Evolutionary conservation across 2,113 vertebrate genomes (phyloP), one percentile per base, ranked within the genome.

Genomic region (Spea bombifrons): DNA sequence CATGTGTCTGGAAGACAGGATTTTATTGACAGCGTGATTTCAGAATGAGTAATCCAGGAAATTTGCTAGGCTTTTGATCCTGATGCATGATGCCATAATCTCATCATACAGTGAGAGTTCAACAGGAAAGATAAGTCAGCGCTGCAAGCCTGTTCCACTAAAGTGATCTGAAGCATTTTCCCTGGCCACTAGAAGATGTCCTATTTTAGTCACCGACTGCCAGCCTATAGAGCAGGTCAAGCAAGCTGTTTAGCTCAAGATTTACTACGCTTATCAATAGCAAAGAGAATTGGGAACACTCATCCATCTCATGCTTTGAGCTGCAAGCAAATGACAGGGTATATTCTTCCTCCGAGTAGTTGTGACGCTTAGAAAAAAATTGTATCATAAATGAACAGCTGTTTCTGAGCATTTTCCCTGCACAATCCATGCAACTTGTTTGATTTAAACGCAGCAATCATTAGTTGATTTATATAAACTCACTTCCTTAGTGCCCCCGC

Each of bases 61-160:
- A 65, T 65, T 65, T 65, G 63, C 63, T 65, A 8, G 7, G 63
- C 63, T 5, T 13, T 65, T 65, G 63, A 17, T 65, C 63, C 30
- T 65, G 63, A 65, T 65, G 63, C 63, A 65, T 65, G 63, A 65
- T 65, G 63, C 63, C 8, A 65, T 65, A 65, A 65, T 17, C n/a
- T 17, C 30, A 43, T 65, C n/a, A 65, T 65, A 65, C 4, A 65
- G 63, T 30, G 30, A 7, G 30, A 65, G 16, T 65, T 65, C 63
- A 65, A 65, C 7, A 8, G 63, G 63, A 43, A 17, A 15, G n/a
- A 43, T 65, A 17, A 17, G 1, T 65, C 30, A 65, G 63, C 63
- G 16, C 16, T 3, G 16, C 15, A 55, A 55, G 12, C 12, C 52
- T 55, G 7, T 55, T 55, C 7, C 52, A 9, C 55, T 12, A 59